Conservation (phyloP, 2,113 vertebrate genomes). For the Paradoxurus hermaphroditus region DNA sequence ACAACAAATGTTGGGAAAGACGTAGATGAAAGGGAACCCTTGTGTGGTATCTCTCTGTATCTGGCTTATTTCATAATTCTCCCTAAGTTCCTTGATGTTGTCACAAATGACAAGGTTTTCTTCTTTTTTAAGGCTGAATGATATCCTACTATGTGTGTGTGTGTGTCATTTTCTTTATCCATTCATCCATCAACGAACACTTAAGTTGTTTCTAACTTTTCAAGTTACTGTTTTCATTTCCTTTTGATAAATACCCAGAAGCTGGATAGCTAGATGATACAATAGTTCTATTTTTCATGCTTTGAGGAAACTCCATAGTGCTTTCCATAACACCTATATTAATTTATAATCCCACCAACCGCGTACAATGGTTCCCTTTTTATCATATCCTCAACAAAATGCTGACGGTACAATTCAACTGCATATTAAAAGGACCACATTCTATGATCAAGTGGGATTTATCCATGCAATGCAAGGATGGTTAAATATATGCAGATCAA, state of each 20-base stretch:
- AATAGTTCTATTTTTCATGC: not conserved
- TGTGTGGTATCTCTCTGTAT: not conserved
- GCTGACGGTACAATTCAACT: not conserved
- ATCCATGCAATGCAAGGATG: not conserved
- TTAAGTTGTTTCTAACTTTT: not conserved
- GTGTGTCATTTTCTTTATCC: not conserved
- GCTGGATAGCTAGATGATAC: not conserved
- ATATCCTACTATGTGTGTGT: not conserved
- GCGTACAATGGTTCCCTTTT: not conserved
- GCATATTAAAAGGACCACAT: not conserved
- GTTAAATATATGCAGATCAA: not conserved
- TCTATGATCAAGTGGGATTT: not conserved
- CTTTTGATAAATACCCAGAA: not conserved
- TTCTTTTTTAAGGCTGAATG: not conserved
- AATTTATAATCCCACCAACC: not conserved
- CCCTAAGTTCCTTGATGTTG: not conserved
- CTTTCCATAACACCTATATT: not conserved
- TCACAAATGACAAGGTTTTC: not conserved
- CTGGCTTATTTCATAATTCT: not conserved
- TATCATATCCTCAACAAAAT: not conserved
- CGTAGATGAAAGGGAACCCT: not conserved
- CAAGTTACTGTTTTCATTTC: not conserved
- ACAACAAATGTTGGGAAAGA: not conserved
- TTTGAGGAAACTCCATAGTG: not conserved
- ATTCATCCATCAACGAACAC: not conserved